Conservation (phyloP, 2,888 invertebrate genomes). For the Halictus ligatus region DNA sequence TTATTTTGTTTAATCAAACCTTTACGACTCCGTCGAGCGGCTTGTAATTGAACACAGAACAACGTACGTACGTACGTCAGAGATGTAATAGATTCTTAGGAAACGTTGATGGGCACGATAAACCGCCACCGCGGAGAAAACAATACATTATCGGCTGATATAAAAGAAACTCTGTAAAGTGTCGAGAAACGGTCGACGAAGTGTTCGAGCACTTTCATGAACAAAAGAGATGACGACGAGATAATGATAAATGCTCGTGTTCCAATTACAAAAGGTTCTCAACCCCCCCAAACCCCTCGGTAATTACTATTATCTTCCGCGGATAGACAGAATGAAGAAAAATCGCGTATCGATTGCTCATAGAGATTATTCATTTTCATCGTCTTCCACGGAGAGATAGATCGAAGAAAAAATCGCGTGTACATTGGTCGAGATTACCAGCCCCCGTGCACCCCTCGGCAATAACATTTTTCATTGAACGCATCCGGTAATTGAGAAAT, state of each 20-base stretch:
- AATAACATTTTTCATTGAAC: too few species aligned
- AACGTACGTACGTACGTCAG: background rate
- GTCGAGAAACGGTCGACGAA: background rate
- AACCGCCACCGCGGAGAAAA: background rate
- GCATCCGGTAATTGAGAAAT: background rate
- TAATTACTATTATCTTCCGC: background rate
- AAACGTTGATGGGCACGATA: background rate
- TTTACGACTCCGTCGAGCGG: background rate
- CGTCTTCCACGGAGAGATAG: too few species aligned
- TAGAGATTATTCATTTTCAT: too few species aligned
- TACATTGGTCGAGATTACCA: too few species aligned
- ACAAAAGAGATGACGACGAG: background rate
- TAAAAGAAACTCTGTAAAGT: background rate
- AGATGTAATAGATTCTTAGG: background rate
- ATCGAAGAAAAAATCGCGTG: background rate
- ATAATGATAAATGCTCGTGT: background rate
- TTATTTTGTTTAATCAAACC: background rate
- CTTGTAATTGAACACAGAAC: background rate
- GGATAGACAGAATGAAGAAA: too few species aligned
- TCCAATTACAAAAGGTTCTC: background rate
- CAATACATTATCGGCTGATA: background rate
- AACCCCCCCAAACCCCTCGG: background rate
- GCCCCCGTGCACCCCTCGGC: too few species aligned
- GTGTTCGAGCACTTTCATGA: background rate
- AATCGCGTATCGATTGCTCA: too few species aligned